These are phyloP conservation scores for Cichlasoma orientale DNA, from an alignment of 2,797 vertebrate genomes.

Conservation along the genomic window DNA sequence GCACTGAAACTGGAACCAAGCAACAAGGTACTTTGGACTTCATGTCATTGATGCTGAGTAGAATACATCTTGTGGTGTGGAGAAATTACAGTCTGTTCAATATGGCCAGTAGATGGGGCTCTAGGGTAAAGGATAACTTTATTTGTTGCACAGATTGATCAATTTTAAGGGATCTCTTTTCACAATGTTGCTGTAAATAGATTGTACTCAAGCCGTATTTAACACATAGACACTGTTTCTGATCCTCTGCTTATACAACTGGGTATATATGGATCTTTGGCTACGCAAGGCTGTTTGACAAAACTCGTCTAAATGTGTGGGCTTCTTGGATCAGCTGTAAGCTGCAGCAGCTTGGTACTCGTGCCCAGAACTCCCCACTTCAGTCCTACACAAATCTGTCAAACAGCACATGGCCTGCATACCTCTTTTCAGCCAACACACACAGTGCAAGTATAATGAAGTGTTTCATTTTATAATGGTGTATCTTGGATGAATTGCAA, in stretches of 20 bases:
- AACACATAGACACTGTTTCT: conserved; percentile 47
- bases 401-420: conserved; percentile 52
- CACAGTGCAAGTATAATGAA: conserved; percentile 32
- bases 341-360: conserved; percentile 40
- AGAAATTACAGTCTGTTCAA: neutral
- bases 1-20: conserved; percentile 94
- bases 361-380: conserved; percentile 61
- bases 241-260: conserved; percentile 50
- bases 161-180: conserved; percentile 74
- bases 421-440: conserved; percentile 24
- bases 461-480: conserved; percentile 1
- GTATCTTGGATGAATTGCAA: neutral
- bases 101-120: conserved; percentile 73
- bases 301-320: conserved; percentile 55
- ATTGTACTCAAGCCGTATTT: conserved; percentile 58
- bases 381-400: conserved; percentile 74
- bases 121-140: conserved; percentile 24
- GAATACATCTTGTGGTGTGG: neutral
- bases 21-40: conserved; percentile 86
- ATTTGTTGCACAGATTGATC: conserved; percentile 66
- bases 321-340: conserved; percentile 62
- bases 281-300: conserved; percentile 40
- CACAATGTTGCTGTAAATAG: conserved; percentile 78
- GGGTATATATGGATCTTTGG: conserved; percentile 50
- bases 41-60: neutral